Percentiles rank a stretch among this genome's conserved stretches.
Conservation (phyloP, 2,888 invertebrate species). For the Sycophila texana region DNA sequence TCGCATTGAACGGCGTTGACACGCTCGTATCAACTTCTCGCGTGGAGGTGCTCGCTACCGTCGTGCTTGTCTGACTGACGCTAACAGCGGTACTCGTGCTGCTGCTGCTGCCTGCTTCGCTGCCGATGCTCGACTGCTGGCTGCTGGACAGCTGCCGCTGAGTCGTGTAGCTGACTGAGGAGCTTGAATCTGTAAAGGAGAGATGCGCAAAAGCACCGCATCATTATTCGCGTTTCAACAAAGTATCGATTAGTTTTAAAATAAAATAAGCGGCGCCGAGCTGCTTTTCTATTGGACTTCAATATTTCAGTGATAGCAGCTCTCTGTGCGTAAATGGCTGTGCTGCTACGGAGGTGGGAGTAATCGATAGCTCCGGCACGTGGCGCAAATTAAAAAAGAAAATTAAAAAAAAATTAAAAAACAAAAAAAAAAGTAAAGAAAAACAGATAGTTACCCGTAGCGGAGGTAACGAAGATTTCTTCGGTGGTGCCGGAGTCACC, state of each 20-base stretch:
- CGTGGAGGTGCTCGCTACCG: conserved; percentile 50
- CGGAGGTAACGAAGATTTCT: conserved; percentile 74
- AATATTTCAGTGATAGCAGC: neutral
- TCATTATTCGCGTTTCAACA: too few relatives aligned
- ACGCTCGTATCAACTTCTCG: conserved; percentile 68
- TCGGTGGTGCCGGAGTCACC: conserved; percentile 85
- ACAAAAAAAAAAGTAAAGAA: too few relatives aligned
- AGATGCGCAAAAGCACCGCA: too few relatives aligned
- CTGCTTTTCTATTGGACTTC: conserved; percentile 3
- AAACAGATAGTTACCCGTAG: conserved; percentile 65
- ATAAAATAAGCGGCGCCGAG: too few relatives aligned
- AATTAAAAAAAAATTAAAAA: too few relatives aligned
- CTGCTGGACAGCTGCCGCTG: conserved; percentile 67
- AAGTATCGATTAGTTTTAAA: too few relatives aligned
- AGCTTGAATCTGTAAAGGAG: conserved; percentile 67
- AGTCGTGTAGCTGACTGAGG: conserved; percentile 70
- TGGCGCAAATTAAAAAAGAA: too few relatives aligned
- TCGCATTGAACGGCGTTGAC: conserved; percentile 69
- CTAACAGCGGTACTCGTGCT: neutral
- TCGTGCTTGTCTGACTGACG: conserved; percentile 20
- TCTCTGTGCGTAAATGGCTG: neutral
- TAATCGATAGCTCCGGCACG: too few relatives aligned
- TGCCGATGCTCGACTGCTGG: conserved; percentile 57
- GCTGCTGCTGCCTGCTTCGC: conserved; percentile 1
- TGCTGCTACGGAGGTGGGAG: too few relatives aligned